These are phyloP conservation scores for Ciconia boyciana DNA, from an alignment of 2,113 vertebrate genomes.

Conservation along the genomic window DNA sequence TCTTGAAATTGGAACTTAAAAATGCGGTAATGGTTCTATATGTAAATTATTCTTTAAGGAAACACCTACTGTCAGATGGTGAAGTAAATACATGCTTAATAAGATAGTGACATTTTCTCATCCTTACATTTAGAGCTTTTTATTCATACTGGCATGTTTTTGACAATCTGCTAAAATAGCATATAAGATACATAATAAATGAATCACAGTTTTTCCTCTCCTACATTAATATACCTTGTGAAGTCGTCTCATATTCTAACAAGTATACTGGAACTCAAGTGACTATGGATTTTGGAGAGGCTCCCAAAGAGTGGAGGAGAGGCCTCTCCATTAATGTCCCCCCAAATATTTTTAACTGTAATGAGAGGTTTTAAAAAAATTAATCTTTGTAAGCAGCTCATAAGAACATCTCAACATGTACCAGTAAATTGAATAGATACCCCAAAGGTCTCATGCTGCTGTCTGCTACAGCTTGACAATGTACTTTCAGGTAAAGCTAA, in stretches of 20 bases:
- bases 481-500: neutral
- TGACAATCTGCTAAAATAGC: neutral
- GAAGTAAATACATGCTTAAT: conserved; percentile 13
- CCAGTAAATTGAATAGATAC: neutral
- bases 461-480: neutral
- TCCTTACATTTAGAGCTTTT: conserved; percentile 4
- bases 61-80: neutral
- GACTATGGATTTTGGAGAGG: neutral
- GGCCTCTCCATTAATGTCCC: neutral
- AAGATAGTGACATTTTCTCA: neutral
- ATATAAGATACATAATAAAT: neutral
- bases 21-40: neutral
- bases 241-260: neutral
- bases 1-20: neutral
- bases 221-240: neutral
- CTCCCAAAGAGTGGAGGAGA: neutral
- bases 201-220: neutral
- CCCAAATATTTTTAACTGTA: neutral
- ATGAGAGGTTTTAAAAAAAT: neutral
- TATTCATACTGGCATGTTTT: neutral
- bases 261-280: neutral
- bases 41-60: neutral
- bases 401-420: neutral
- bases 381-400: neutral
- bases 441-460: neutral